These are phyloP conservation scores for Vanessa cardui DNA, from an alignment of 2,888 invertebrate species.

Conservation along the genomic window DNA sequence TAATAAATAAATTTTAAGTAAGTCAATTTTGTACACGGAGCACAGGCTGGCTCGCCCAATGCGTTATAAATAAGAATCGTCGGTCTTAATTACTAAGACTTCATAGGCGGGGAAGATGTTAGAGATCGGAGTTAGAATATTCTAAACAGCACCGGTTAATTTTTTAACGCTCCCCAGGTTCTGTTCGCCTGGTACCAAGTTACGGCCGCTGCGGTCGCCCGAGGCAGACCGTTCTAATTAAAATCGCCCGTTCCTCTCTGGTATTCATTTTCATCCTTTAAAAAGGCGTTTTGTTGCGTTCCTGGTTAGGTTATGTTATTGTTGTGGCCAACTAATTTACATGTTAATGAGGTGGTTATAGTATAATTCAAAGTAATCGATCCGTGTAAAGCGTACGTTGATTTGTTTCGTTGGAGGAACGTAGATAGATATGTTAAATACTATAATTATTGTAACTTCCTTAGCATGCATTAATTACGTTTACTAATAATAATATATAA, in stretches of 20 bases:
- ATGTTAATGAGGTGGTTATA: conserved; percentile 71
- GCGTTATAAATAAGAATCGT: conserved; percentile 20
- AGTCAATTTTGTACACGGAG: conserved; percentile 18
- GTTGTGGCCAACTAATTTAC: conserved; percentile 79
- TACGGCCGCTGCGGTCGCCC: conserved; percentile 64
- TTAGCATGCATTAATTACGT: background rate
- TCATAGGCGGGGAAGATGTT: conserved; percentile 46
- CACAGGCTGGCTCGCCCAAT: conserved; percentile 12
- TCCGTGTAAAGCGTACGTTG: conserved; percentile 33
- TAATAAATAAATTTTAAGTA: too few species aligned
- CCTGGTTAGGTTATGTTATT: conserved; percentile 72
- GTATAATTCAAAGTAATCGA: conserved; percentile 46
- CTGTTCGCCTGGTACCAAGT: conserved; percentile 51
- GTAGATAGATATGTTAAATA: background rate
- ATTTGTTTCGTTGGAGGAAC: conserved; percentile 30
- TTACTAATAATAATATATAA: background rate
- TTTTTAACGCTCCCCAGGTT: conserved; percentile 52
- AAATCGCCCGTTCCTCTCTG: conserved; percentile 77
- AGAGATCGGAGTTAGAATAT: conserved; percentile 50
- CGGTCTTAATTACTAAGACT: conserved; percentile 49
- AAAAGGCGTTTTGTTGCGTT: conserved; percentile 74
- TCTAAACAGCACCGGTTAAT: conserved; percentile 54
- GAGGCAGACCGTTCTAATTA: conserved; percentile 76
- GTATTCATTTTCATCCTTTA: conserved; percentile 76
- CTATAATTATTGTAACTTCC: background rate